phyloP scores from a whole-genome alignment of 2,797 vertebrate species.

The Pseudomugil gertrudae region DNA sequence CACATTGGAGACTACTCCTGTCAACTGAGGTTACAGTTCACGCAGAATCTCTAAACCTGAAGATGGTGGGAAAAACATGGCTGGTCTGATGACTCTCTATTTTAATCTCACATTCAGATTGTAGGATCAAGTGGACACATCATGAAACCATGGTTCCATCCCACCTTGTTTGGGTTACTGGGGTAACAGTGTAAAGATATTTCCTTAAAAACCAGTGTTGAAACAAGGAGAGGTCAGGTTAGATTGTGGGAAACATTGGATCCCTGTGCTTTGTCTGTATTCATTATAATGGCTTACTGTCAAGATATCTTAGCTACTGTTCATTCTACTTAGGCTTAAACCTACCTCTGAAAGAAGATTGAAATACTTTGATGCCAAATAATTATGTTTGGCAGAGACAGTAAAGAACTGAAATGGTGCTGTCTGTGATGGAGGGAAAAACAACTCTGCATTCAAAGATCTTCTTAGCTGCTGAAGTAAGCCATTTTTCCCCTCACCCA shows the following conservation, averaged over 20 bases:
- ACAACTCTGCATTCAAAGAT: conserved; percentile 54
- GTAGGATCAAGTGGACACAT: too few relatives aligned
- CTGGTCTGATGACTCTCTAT: too few relatives aligned
- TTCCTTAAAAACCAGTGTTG: too few relatives aligned
- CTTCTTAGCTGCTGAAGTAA: conserved; percentile 61
- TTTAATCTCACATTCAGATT: too few relatives aligned
- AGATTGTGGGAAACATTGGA: neutral
- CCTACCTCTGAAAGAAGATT: conserved; percentile 13
- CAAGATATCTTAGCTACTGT: neutral
- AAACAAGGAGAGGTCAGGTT: too few relatives aligned
- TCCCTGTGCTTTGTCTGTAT: neutral
- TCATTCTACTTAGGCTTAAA: neutral
- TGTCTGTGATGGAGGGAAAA: conserved; percentile 42
- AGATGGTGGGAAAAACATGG: too few relatives aligned
- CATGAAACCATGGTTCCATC: too few relatives aligned
- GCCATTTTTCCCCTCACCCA: conserved; percentile 36
- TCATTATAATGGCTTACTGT: neutral
- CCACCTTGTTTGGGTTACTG: too few relatives aligned
- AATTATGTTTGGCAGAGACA: conserved; percentile 35
- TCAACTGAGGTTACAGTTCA: too few relatives aligned
- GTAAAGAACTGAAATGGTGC: conserved; percentile 51
- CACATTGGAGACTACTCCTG: too few relatives aligned
- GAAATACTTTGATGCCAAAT: conserved; percentile 32
- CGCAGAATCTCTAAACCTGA: too few relatives aligned
- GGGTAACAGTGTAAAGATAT: too few relatives aligned